Base-by-base conservation (phyloP, 2,797 vertebrate species). In the Trichosurus vulpecula region DNA sequence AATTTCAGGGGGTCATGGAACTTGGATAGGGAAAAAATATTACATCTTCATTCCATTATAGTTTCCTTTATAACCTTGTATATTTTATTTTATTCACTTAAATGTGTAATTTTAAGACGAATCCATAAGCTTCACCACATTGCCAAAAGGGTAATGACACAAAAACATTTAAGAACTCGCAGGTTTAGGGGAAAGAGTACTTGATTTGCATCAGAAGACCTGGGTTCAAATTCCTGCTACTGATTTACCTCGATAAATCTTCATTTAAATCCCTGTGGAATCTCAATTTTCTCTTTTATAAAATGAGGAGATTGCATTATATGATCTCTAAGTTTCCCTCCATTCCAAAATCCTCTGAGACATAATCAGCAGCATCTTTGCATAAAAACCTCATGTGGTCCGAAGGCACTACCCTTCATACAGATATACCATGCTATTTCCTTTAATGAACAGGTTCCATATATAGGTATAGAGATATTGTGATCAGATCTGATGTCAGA, bases 391-490 rank as follows among this genome's bases (percentile, higher is more conserved):
- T 53, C 6, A 51, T n/a, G 19, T 47, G 61, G 27, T 47, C 61
- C 52, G 87, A 13, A 31, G 91, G 89, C 56, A 25, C 52, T 53
- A 54, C 25, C 14, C 92, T 90, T 94, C 53, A 90, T 92, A 56
- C 22, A 94, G 41, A 54, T 0, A 12, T 61, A 90, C 14, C 25
- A 91, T 27, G 9, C 35, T 74, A 91, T 96, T 51, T 95, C 56
- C 57, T 91, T 41, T 57, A 89, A 31, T 35, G 35, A 95, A 96
- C 89, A 89, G 56, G 58, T 57, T 95, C 87, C 55, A 31, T 55
- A 91, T 95, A 53, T 41, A 1, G 30, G 54, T 94, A 87, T 91
- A 47, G 31, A 52, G 91, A 5, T 95, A 6, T 96, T 92, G 53
- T 91, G 14, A 90, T 94, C 51, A 58, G 89, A 96, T 94, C 93